phyloP scores from a whole-genome alignment of 2,113 vertebrate genomes.

The Triplophysa siluroides region DNA sequence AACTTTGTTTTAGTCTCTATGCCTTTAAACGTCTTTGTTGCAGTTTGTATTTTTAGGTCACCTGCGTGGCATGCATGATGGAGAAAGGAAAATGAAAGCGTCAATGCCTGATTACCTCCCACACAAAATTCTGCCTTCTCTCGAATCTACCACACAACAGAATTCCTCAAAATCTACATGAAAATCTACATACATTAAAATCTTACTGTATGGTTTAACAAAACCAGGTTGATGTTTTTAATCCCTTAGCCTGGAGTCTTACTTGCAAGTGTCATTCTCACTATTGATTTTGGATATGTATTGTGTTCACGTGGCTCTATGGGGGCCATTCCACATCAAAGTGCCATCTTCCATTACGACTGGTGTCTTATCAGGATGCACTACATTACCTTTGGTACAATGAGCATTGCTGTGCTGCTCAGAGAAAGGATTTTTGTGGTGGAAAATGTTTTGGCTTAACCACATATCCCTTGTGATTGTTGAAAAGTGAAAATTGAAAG shows the following conservation, averaged over 20 bases:
- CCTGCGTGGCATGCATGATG: conserved; percentile 28
- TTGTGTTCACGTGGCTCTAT: background rate
- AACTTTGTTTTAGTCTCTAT: background rate
- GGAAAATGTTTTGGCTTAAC: conserved; percentile 19
- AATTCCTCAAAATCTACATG: background rate
- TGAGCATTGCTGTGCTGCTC: conserved; percentile 52
- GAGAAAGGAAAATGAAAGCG: conserved; percentile 23
- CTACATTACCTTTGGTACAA: conserved; percentile 67
- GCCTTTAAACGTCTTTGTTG: background rate
- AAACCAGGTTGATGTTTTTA: background rate
- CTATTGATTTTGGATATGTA: conserved; percentile 26
- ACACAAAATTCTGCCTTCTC: background rate
- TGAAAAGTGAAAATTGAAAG: too few relatives aligned
- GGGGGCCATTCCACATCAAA: conserved; percentile 40
- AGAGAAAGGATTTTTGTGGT: conserved; percentile 38
- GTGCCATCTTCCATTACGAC: conserved; percentile 61
- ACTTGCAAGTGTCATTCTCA: conserved; percentile 7
- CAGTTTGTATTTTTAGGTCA: conserved; percentile 35
- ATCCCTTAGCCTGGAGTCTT: background rate
- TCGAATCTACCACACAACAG: background rate
- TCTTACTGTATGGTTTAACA: background rate
- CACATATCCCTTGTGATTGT: too few relatives aligned
- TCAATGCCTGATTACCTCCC: conserved; percentile 2
- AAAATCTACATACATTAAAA: background rate
- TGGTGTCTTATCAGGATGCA: conserved; percentile 66